A percentile compares a stretch with the other conserved stretches of the same genome.
These are phyloP conservation scores for Macroramphosus scolopax DNA, from an alignment of 2,797 vertebrate genomes.

Conservation along the genomic window DNA sequence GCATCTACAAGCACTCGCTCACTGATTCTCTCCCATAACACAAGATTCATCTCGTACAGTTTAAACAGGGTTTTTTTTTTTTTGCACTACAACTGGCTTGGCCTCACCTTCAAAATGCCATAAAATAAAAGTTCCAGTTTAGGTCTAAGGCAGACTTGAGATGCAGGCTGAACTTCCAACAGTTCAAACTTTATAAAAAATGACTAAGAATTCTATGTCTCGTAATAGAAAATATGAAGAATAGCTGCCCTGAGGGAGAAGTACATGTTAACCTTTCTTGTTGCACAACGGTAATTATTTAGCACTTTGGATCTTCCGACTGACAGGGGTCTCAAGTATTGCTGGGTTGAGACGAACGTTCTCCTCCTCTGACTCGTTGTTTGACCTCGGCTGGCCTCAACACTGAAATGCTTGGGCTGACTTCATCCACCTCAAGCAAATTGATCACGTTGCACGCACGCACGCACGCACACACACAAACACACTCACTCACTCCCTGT, in stretches of 20 bases:
- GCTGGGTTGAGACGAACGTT: conserved; percentile 49
- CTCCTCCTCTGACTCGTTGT: conserved; percentile 35
- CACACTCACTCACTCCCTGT: conserved; percentile 17
- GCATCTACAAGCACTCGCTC: conserved; percentile 40
- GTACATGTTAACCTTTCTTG: conserved; percentile 41
- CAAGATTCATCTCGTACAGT: conserved; percentile 29
- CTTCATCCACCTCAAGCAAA: conserved; percentile 61
- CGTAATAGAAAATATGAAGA: conserved; percentile 27
- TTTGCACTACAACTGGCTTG: conserved; percentile 39
- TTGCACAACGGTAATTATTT: conserved; percentile 50
- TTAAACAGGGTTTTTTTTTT: conserved; percentile 32
- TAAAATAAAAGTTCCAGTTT: conserved; percentile 67
- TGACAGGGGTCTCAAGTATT: conserved; percentile 52
- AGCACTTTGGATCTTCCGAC: conserved; percentile 76
- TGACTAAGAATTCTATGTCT: conserved; percentile 39
- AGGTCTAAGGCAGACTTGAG: conserved; percentile 73
- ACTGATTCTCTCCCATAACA: conserved; percentile 25
- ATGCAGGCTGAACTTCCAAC: conserved; percentile 62
- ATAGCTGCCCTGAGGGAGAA: conserved; percentile 73
- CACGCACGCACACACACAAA: conserved; percentile 15
- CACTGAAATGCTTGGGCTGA: conserved; percentile 65
- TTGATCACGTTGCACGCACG: conserved; percentile 15
- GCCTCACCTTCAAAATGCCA: conserved; percentile 49
- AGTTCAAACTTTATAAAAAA: conserved; percentile 37
- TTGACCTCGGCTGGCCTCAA: conserved; percentile 46